Evolutionary conservation across 2,888 invertebrate species (phyloP).

Genomic region (Epirrhoe alternata): DNA sequence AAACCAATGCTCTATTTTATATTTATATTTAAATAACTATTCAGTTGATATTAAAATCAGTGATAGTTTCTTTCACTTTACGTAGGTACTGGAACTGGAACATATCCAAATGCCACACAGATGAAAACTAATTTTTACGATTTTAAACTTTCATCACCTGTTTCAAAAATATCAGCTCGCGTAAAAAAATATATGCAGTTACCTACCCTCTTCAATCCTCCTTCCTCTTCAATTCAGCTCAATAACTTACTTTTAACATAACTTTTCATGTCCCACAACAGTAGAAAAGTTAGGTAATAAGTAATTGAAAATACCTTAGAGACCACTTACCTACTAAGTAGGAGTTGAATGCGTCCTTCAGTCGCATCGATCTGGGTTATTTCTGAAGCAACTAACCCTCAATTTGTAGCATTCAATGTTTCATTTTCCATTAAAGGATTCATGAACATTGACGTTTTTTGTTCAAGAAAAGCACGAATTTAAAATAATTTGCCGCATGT

Average conservation of each 20-base stretch:
- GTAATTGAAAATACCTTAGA: neutral
- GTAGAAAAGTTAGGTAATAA: neutral
- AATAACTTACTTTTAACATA: too few relatives aligned
- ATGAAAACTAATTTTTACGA: too few relatives aligned
- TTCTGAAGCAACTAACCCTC: slow-evolving; percentile 42
- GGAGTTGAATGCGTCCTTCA: slow-evolving; percentile 41
- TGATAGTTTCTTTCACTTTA: too few relatives aligned
- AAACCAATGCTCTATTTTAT: neutral
- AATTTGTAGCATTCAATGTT: slow-evolving; percentile 24
- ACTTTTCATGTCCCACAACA: too few relatives aligned
- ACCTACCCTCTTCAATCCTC: too few relatives aligned
- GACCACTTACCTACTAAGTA: neutral
- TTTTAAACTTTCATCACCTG: too few relatives aligned
- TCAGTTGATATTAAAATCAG: neutral
- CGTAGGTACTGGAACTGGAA: too few relatives aligned
- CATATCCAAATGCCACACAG: too few relatives aligned
- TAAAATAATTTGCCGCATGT: neutral
- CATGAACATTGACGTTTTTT: neutral
- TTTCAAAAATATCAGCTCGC: too few relatives aligned
- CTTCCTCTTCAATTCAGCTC: too few relatives aligned
- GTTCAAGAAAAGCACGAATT: slow-evolving; percentile 11
- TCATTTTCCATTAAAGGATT: slow-evolving; percentile 1
- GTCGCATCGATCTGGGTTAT: slow-evolving; percentile 41
- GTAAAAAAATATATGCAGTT: too few relatives aligned
- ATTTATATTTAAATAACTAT: neutral